A percentile compares a stretch with the other conserved stretches of the same genome.
These are phyloP conservation scores for Hirundo rustica DNA, from an alignment of 2,797 vertebrate genomes.

Conservation along the genomic window DNA sequence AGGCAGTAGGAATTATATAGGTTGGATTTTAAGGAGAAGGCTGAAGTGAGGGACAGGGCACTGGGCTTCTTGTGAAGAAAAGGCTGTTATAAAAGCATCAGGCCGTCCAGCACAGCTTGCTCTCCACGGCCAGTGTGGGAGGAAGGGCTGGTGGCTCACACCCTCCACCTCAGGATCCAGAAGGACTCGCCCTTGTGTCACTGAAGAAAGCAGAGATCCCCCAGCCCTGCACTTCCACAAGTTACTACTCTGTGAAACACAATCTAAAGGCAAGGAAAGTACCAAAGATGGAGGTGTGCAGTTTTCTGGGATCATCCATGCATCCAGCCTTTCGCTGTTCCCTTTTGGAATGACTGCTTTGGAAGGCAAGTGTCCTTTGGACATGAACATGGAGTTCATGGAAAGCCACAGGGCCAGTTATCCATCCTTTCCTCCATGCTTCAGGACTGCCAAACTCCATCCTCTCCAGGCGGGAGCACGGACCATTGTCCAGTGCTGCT, in stretches of 20 bases:
- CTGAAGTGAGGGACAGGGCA: not conserved
- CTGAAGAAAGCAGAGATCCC: not conserved
- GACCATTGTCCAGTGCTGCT: not conserved
- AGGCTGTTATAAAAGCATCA: not conserved
- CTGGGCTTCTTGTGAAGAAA: not conserved
- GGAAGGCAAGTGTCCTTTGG: not conserved
- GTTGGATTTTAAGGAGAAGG: not conserved
- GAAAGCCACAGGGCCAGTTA: not conserved
- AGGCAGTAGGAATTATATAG: not conserved
- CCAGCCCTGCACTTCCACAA: not conserved
- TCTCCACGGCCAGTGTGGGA: not conserved
- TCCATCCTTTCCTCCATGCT: not conserved
- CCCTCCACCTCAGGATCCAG: not conserved
- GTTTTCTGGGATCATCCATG: not conserved
- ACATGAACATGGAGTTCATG: accelerated
- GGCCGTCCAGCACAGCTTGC: not conserved
- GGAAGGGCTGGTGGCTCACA: not conserved
- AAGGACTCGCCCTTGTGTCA: not conserved
- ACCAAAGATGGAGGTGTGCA: not conserved
- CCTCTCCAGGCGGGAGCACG: not conserved
- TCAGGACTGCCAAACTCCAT: not conserved
- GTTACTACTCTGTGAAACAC: not conserved
- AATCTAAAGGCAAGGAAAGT: not conserved
- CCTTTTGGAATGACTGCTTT: not conserved
- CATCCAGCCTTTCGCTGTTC: accelerated